Percentiles rank a stretch among this genome's conserved stretches.
These are phyloP conservation scores for Labroides dimidiatus DNA, from an alignment of 2,797 vertebrate species.

Conservation along the genomic window DNA sequence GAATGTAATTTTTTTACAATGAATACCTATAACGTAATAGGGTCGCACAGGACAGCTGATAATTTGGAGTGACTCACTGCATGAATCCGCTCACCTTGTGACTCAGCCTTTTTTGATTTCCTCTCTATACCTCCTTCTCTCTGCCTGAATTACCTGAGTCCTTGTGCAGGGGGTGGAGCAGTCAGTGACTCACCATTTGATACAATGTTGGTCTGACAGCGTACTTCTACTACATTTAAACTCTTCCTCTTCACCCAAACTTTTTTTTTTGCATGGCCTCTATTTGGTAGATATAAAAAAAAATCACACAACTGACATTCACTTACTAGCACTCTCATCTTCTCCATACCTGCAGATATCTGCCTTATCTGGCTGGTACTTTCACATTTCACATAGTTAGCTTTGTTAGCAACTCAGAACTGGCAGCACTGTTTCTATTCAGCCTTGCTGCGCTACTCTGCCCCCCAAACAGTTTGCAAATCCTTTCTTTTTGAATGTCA, in stretches of 20 bases:
- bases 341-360: too few species aligned
- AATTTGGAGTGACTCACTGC: conserved; percentile 15
- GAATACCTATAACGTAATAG: not conserved
- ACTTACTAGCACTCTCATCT: too few species aligned
- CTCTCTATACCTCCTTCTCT: not conserved
- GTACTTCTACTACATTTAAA: not conserved
- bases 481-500: not conserved
- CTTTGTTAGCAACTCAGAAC: too few species aligned
- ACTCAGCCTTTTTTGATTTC: conserved; percentile 6
- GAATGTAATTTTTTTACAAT: not conserved
- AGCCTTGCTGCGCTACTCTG: too few species aligned
- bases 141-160: conserved; percentile 7
- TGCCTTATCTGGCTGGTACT: too few species aligned
- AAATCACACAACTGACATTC: too few species aligned
- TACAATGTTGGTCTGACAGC: not conserved
- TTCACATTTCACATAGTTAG: too few species aligned
- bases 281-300: too few species aligned
- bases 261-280: too few species aligned
- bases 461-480: too few species aligned
- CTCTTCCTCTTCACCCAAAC: not conserved
- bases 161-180: conserved; percentile 3
- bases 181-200: conserved; percentile 2
- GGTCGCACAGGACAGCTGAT: not conserved
- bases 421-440: too few species aligned
- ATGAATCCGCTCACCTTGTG: conserved; percentile 20